A percentile compares a stretch with the other conserved stretches of the same genome.
These are phyloP conservation scores for Suricata suricatta DNA, from an alignment of 2,113 vertebrate species.

Conservation along the genomic window DNA sequence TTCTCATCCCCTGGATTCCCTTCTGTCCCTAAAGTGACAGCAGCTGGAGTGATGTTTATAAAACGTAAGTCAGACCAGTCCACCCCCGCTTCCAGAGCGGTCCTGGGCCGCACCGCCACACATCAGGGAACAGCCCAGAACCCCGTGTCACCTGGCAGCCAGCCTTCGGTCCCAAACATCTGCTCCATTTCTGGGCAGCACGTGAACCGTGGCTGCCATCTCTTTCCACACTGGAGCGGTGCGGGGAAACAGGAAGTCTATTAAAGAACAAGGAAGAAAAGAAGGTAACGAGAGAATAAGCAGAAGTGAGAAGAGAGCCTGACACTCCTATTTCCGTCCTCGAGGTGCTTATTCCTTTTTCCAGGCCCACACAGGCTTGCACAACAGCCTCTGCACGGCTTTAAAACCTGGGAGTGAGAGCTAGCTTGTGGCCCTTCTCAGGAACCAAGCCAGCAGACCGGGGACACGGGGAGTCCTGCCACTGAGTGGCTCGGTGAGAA, in stretches of 20 bases:
- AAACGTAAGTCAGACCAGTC: background rate
- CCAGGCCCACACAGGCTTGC: background rate
- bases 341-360: background rate
- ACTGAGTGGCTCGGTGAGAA: background rate
- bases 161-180: background rate
- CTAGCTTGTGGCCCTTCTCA: no score
- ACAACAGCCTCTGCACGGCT: rapidly evolving
- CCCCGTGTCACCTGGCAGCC: rapidly evolving
- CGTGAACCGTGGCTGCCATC: background rate
- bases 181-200: background rate
- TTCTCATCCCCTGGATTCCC: background rate
- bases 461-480: background rate
- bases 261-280: background rate
- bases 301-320: no score
- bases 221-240: background rate
- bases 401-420: background rate
- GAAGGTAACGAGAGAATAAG: background rate
- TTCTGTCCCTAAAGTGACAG: background rate
- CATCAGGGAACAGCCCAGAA: background rate
- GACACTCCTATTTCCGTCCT: no score
- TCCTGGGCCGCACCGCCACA: background rate
- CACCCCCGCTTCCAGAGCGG: background rate
- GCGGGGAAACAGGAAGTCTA: background rate
- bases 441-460: background rate
- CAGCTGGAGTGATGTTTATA: background rate